Percentiles rank a stretch among this genome's conserved stretches.
These are phyloP conservation scores for Caradrina kadenii DNA, from an alignment of 2,888 invertebrate species.

Conservation along the genomic window DNA sequence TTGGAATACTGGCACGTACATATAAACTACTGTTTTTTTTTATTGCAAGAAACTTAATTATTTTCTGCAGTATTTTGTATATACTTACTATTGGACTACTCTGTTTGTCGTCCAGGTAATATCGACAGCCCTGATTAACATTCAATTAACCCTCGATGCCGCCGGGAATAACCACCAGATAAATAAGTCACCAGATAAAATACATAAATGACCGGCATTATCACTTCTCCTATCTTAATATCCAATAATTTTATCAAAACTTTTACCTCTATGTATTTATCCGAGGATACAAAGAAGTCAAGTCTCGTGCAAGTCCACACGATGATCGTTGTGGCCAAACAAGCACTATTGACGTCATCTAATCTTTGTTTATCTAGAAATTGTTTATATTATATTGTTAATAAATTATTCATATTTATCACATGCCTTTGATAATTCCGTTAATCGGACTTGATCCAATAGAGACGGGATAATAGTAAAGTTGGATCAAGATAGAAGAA, in stretches of 20 bases:
- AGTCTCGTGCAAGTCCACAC: conserved; percentile 7
- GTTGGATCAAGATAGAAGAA: conserved; percentile 5
- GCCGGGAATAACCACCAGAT: not conserved
- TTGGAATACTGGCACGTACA: not conserved
- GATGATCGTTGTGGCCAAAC: conserved; percentile 29
- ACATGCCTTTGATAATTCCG: conserved; percentile 25
- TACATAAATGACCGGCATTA: conserved; percentile 2
- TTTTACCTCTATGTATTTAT: not conserved
- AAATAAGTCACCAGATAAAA: conserved; percentile 11
- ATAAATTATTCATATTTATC: conserved; percentile 41
- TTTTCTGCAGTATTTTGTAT: not conserved
- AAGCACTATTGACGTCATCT: conserved; percentile 56
- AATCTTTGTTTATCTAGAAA: conserved; percentile 46
- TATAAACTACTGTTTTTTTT: not conserved
- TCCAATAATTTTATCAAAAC: conserved; percentile 37
- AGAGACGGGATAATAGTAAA: conserved; percentile 20
- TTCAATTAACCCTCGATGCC: not conserved
- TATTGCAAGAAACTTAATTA: not conserved
- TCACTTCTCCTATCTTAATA: conserved; percentile 18
- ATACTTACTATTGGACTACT: not conserved
- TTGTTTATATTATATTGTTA: conserved; percentile 57
- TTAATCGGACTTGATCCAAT: conserved; percentile 39
- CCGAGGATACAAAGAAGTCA: conserved; percentile 5
- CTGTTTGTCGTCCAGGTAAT: not conserved
- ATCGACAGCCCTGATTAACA: not conserved